Percentiles rank a stretch among this genome's conserved stretches.
Conservation (phyloP, 2,797 vertebrate species). For the Neomorphus geoffroyi region DNA sequence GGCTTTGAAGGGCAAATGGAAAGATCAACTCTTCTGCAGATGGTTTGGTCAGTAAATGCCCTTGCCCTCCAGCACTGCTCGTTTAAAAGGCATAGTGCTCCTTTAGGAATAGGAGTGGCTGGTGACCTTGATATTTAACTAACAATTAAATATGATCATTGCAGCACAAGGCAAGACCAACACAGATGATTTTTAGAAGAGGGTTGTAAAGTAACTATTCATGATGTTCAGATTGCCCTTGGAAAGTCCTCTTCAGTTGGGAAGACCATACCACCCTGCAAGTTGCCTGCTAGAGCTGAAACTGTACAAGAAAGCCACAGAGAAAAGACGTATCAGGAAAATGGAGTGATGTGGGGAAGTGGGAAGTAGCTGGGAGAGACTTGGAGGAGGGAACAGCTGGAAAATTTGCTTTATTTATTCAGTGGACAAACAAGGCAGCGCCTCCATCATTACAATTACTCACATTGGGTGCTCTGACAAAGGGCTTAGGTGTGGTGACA, state of each 20-base stretch:
- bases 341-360: background rate
- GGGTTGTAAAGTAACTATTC: background rate
- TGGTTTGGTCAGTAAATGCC: slow-evolving; percentile 22
- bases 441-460: background rate
- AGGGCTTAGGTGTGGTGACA: background rate
- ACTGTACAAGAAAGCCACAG: background rate
- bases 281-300: background rate
- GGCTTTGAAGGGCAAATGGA: slow-evolving; percentile 2
- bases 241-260: background rate
- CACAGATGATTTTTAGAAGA: background rate
- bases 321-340: background rate
- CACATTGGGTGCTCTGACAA: background rate
- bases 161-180: background rate
- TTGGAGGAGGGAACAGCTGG: background rate
- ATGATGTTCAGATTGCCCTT: background rate
- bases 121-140: background rate
- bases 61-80: background rate
- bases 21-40: slow-evolving; percentile 9
- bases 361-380: background rate
- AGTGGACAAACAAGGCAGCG: background rate
- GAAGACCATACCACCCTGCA: background rate
- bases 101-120: slow-evolving; percentile 14
- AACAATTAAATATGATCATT: slow-evolving; percentile 12
- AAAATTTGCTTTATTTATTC: slow-evolving; percentile 31
- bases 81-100: background rate